Percentiles rank a stretch among this genome's conserved stretches.
These are phyloP conservation scores for Sapayoa aenigma DNA, from an alignment of 2,113 vertebrate species.

Conservation along the genomic window DNA sequence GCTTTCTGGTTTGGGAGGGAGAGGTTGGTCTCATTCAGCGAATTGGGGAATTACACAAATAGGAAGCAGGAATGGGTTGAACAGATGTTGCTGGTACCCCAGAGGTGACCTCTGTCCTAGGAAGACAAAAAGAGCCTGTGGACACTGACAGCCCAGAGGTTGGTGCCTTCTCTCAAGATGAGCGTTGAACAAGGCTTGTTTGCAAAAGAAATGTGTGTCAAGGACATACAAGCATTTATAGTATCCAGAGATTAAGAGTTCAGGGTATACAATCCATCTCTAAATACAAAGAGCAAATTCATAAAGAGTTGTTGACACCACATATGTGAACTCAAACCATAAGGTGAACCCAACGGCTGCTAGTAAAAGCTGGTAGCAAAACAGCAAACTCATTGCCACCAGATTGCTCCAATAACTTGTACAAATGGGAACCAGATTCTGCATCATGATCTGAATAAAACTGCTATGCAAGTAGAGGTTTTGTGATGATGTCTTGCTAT, in stretches of 20 bases:
- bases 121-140: background rate
- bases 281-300: conserved; percentile 15
- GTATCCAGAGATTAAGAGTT: background rate
- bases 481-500: background rate
- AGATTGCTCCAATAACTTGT: background rate
- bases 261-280: conserved; percentile 6
- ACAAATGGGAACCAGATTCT: background rate
- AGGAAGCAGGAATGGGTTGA: background rate
- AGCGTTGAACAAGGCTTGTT: background rate
- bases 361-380: conserved; percentile 27
- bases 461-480: background rate
- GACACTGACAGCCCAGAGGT: background rate
- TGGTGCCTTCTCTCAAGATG: background rate
- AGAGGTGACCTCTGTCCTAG: background rate
- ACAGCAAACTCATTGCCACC: background rate
- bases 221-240: background rate
- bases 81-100: background rate
- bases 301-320: background rate
- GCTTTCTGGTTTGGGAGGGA: background rate
- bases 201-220: background rate
- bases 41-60: background rate
- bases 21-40: background rate
- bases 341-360: background rate
- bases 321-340: background rate
- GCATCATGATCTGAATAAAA: background rate